Evolutionary conservation across 2,888 invertebrate genomes (phyloP), one percentile per base, ranked within the genome.

Genomic region (Oligia fasciuncula): DNA sequence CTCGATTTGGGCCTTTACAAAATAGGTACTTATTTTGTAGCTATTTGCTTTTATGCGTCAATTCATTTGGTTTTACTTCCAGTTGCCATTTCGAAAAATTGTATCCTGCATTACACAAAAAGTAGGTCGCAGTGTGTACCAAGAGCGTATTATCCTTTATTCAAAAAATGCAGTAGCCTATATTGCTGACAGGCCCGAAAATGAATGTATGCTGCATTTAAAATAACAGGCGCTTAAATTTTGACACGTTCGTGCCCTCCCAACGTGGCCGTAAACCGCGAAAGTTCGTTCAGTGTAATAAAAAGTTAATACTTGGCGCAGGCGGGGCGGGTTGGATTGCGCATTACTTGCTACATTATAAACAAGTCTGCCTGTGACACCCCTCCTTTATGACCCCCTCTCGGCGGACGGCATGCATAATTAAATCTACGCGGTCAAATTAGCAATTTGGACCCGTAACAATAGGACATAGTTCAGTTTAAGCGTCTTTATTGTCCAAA

Each of bases 371-470:
- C 88, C 93, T 91, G 95, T 95, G 96, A 95, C 95, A 95, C 94
- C 94, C 95, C 94, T 94, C 95, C 93, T 95, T 95, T 95, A 95
- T 94, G 94, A 92, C 93, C 94, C 93, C 94, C 93, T 92, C 94
- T 93, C 93, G 90, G 91, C 92, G 93, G 93, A 93, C 93, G 94
- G 95, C 94, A 96, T 97, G 96, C 96, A 96, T 97, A 97, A 97
- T 97, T 96, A 96, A 96, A 96, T 96, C 95, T 95, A 93, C 92
- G 95, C 95, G 96, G 96, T 95, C 95, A 96, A 97, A 96, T 96
- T 96, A 96, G 95, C 95, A 94, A 95, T 95, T 96, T 95, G 94
- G 94, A 94, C 93, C 94, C 93, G 93, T 91, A 93, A 95, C 95
- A 96, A 95, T 94, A 95, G 95, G 93, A 94, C 94, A 95, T 95